phyloP scores from a whole-genome alignment of 2,113 vertebrate genomes.

The Serinus canaria region DNA sequence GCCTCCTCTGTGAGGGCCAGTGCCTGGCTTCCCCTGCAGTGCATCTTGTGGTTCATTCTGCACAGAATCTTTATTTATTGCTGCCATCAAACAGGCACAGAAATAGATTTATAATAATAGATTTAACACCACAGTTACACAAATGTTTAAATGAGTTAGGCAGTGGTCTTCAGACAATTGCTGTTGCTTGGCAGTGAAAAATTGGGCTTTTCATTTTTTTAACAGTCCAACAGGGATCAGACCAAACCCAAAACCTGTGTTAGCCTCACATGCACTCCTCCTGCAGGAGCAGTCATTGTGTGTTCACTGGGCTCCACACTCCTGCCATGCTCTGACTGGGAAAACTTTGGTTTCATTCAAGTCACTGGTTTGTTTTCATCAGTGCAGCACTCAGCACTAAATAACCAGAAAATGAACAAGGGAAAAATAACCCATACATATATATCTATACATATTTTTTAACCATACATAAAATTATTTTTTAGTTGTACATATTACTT shows the following conservation, averaged over 20 bases:
- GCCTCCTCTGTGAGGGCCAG: neutral
- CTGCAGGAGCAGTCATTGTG: accelerated
- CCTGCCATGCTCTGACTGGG: neutral
- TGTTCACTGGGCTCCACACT: neutral
- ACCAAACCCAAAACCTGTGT: neutral
- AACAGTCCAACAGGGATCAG: neutral
- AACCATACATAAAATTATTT: neutral
- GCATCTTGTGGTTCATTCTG: neutral
- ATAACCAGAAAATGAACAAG: neutral
- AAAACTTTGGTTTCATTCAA: neutral
- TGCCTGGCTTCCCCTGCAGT: neutral
- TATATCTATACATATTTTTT: neutral
- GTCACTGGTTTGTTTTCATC: neutral
- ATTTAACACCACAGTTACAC: neutral
- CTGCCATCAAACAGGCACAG: neutral
- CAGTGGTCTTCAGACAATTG: neutral
- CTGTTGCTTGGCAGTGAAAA: neutral
- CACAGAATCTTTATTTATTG: neutral
- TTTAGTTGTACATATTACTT: neutral
- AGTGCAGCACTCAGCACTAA: neutral
- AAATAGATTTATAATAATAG: neutral
- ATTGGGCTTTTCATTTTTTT: neutral
- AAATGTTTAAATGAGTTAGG: neutral
- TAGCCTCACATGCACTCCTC: neutral
- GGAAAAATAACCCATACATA: neutral